These are phyloP conservation scores for Arrhamphus sclerolepis DNA, from an alignment of 2,797 vertebrate species.

Conservation along the genomic window DNA sequence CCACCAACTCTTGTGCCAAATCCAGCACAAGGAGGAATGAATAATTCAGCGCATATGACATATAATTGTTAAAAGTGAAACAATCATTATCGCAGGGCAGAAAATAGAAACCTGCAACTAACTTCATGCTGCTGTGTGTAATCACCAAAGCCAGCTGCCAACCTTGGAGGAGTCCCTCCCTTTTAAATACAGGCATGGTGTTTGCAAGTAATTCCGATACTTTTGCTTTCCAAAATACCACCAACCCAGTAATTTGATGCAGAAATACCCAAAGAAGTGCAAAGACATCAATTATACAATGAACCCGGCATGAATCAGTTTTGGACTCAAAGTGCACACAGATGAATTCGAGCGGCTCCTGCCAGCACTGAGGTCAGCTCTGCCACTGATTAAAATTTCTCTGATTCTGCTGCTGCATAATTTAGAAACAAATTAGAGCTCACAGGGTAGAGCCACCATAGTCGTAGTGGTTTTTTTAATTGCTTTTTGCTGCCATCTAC, in stretches of 20 bases:
- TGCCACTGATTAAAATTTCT: conserved; percentile 4
- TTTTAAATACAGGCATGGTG: conserved; percentile 49
- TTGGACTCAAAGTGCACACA: neutral
- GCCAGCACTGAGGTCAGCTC: neutral
- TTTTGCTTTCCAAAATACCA: conserved; percentile 3
- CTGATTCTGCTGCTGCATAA: conserved; percentile 15
- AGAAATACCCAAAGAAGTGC: neutral
- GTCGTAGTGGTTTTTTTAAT: neutral
- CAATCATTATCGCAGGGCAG: conserved; percentile 42
- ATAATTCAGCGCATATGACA: conserved; percentile 13
- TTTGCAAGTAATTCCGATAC: conserved; percentile 24
- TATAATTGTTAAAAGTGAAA: conserved; percentile 50
- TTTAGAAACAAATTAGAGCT: conserved; percentile 11
- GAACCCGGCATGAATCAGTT: neutral
- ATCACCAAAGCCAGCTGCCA: conserved; percentile 55
- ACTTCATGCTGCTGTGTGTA: conserved; percentile 40
- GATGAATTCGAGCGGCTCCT: conserved; percentile 1
- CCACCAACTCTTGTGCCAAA: neutral
- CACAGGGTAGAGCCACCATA: neutral
- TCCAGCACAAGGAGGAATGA: conserved; percentile 1
- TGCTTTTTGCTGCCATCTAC: conserved; percentile 70
- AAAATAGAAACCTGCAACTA: conserved; percentile 57
- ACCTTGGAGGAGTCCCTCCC: conserved; percentile 35
- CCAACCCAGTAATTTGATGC: conserved; percentile 22
- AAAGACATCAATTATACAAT: neutral